phyloP scores from a whole-genome alignment of 2,888 invertebrate species.

The Mystacides longicornis region DNA sequence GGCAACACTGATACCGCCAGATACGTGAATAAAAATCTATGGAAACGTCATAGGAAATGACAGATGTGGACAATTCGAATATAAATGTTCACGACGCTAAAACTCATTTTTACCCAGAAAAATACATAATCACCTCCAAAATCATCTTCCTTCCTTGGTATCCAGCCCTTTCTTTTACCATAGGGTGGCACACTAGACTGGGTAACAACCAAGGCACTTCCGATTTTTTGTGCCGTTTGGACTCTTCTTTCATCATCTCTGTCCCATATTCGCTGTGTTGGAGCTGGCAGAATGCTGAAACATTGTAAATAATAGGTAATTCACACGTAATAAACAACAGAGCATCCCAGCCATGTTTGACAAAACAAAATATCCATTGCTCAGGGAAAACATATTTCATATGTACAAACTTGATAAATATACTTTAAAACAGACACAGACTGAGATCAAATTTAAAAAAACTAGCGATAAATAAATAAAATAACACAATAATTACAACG shows the following conservation, averaged over 20 bases:
- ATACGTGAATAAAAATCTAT: too few relatives aligned
- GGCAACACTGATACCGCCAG: too few relatives aligned
- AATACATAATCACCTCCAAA: conserved; percentile 45
- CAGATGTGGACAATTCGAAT: too few relatives aligned
- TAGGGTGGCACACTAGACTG: conserved; percentile 85
- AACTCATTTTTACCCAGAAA: conserved; percentile 4
- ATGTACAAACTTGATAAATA: neutral
- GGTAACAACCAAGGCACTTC: conserved; percentile 65
- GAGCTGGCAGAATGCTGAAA: conserved; percentile 74
- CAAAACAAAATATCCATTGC: neutral
- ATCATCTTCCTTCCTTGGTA: conserved; percentile 74
- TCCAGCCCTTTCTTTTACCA: conserved; percentile 90
- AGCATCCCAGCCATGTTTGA: neutral
- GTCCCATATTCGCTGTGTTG: conserved; percentile 82
- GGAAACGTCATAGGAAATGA: too few relatives aligned
- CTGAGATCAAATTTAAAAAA: neutral
- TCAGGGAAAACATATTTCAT: neutral
- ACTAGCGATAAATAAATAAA: neutral
- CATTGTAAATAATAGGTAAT: neutral
- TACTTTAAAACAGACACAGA: neutral
- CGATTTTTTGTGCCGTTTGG: conserved; percentile 45
- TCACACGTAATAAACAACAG: neutral
- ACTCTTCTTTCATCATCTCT: conserved; percentile 70
- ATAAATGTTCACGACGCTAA: too few relatives aligned
- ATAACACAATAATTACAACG: neutral